Base-by-base conservation (phyloP, 2,113 vertebrate genomes). In the Callospermophilus lateralis region DNA sequence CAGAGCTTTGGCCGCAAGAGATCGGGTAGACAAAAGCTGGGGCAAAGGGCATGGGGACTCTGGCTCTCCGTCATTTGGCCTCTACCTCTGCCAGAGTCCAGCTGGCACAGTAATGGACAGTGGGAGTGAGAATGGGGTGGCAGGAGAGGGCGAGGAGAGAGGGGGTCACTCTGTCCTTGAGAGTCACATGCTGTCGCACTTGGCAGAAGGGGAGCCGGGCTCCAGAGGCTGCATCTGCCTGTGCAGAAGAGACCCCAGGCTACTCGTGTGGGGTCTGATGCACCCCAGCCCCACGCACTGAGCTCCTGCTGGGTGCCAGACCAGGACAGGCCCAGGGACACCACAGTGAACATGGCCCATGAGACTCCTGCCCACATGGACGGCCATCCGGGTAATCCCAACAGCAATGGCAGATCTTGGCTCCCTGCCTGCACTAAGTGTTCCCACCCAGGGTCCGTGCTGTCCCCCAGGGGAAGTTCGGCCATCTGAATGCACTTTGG, bases 21-120 rank as follows among this genome's bases (percentile, higher is more conserved):
- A 95, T 95, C 39, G 7, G 78, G 88, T 42, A 68, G 84, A 89
- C 76, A 84, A 95, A 96, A 97, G 92, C 83, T 7, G 0, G 84
- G 87, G 80, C 86, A 63, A 67, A 97, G 93, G 93, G 58, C 48
- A 0, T 26, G 0, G 7, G 73, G 84, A 94, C 28, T 16, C n/a
- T 13, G 84, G 72, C n/a, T 88, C 51, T 73, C 84, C 81, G 77
- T 96, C 94, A 77, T 55, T 90, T 89, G 32, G 55, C 86, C 1
- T 4, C 73, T 39, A 6, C 61, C 89, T 93, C 83, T 76, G 83
- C 74, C 65, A 61, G 84, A 76, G 51, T 84, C 92, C 48, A n/a
- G 76, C 65, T 92, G 90, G 76, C 63, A 10, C 0, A 1, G 6
- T 37, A 20, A 86, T 2, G 4, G 42, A 58, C 58, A 68, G 7